Evolutionary conservation across 2,888 invertebrate species (phyloP).

Genomic region (Suillia variegata): DNA sequence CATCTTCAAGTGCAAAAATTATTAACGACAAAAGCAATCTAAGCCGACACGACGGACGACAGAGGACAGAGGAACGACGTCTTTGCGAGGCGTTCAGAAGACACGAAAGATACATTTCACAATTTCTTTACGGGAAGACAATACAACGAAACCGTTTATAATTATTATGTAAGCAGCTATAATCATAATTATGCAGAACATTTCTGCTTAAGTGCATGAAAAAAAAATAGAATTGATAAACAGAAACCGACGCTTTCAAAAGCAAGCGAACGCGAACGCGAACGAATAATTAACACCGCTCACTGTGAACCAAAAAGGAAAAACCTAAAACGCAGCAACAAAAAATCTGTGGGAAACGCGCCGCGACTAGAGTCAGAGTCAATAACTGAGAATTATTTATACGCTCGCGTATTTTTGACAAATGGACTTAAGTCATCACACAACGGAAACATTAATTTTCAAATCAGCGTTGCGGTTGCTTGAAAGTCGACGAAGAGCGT

Average conservation of each 20-base stretch:
- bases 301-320: background rate
- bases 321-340: background rate
- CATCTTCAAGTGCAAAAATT: too few species aligned
- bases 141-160: too few species aligned
- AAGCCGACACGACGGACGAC: too few species aligned
- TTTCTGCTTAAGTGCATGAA: too few species aligned
- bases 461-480: background rate
- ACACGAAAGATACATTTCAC: too few species aligned
- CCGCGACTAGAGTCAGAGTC: background rate
- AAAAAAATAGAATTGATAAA: too few species aligned
- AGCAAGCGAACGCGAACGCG: background rate
- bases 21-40: too few species aligned
- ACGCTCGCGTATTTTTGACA: background rate
- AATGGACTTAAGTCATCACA: background rate
- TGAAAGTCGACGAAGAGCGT: background rate
- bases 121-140: too few species aligned
- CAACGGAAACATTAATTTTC: conserved; percentile 1
- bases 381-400: background rate
- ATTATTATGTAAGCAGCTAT: too few species aligned
- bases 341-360: background rate
- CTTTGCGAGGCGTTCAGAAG: too few species aligned
- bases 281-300: background rate
- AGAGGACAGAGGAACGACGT: too few species aligned
- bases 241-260: background rate
- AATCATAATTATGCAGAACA: too few species aligned